Percentiles rank a stretch among this genome's conserved stretches.
These are phyloP conservation scores for Morphnarchus princeps DNA, from an alignment of 2,113 vertebrate species.

Conservation along the genomic window DNA sequence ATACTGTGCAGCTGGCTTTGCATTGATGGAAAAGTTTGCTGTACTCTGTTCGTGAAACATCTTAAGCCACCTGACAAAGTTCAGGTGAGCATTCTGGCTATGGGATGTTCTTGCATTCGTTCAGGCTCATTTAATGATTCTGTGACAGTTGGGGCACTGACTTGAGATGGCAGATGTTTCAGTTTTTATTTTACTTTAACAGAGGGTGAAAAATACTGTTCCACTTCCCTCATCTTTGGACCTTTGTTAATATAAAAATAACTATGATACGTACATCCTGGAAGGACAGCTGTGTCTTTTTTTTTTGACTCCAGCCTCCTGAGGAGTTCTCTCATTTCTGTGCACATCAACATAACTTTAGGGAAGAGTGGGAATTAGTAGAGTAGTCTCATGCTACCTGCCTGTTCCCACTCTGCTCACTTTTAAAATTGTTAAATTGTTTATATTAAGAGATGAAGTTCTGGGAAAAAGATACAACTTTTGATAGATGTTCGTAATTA, in stretches of 20 bases:
- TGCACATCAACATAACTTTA: background rate
- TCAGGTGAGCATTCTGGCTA: background rate
- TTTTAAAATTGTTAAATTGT: background rate
- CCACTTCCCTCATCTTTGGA: background rate
- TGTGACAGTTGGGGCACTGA: background rate
- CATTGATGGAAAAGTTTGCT: background rate
- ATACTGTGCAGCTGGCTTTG: background rate
- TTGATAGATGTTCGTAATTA: background rate
- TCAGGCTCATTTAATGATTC: background rate
- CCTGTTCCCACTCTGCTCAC: background rate
- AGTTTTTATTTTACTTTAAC: background rate
- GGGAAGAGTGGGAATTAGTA: background rate
- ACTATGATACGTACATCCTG: background rate
- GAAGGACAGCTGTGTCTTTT: background rate
- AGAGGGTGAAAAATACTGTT: background rate
- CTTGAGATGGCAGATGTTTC: background rate
- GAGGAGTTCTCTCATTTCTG: background rate
- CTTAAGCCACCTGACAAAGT: background rate
- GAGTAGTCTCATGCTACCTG: background rate
- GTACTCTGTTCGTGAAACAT: background rate
- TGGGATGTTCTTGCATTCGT: background rate
- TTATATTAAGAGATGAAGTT: background rate
- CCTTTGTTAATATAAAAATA: background rate
- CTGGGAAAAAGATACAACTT: background rate
- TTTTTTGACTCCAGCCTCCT: background rate